Conservation (phyloP, 2,797 vertebrate genomes). For the Varecia variegata region DNA sequence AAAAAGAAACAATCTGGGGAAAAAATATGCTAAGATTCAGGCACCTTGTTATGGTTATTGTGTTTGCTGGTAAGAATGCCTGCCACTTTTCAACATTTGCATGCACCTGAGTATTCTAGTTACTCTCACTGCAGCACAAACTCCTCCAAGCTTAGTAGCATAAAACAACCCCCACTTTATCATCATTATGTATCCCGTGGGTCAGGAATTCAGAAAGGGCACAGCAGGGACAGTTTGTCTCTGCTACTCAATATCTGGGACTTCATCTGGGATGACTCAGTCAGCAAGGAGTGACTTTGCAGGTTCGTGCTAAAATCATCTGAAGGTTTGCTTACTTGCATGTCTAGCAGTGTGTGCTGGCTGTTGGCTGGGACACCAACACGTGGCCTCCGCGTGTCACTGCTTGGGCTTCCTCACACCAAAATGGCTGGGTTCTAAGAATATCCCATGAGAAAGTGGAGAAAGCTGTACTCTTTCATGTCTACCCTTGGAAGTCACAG, state of each 20-base stretch:
- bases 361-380: background rate
- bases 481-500: background rate
- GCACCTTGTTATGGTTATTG: background rate
- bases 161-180: background rate
- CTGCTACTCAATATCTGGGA: background rate
- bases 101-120: background rate
- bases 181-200: background rate
- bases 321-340: background rate
- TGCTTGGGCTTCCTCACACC: background rate
- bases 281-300: background rate
- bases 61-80: background rate
- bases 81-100: background rate
- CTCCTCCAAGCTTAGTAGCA: background rate
- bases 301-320: background rate
- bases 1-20: background rate
- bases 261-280: background rate
- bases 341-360: background rate
- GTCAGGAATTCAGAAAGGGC: background rate
- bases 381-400: background rate
- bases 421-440: background rate
- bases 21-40: background rate
- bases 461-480: background rate
- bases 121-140: background rate
- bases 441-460: background rate
- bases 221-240: background rate